phyloP scores from a whole-genome alignment of 2,888 invertebrate species.

The Julus scandinavius region DNA sequence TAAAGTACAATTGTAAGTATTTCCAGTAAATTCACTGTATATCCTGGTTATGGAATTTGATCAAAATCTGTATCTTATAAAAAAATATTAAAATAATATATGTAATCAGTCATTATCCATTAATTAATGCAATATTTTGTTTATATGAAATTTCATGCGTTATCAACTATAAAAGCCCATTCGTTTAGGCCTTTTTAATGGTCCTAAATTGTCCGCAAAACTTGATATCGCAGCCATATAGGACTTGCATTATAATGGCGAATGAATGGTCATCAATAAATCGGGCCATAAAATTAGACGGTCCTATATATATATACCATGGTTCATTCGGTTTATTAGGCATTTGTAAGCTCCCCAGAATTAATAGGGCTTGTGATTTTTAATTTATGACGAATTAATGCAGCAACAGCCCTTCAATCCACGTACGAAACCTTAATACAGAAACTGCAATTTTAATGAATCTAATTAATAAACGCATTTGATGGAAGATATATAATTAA shows the following conservation, averaged over 20 bases:
- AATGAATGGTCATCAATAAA: slow-evolving; percentile 43
- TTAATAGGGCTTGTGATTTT: slow-evolving; percentile 43
- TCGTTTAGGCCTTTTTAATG: not conserved
- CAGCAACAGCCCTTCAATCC: slow-evolving; percentile 25
- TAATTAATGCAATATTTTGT: not conserved
- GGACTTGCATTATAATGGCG: not conserved
- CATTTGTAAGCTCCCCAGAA: slow-evolving; percentile 36
- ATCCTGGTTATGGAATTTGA: no score
- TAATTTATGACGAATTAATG: slow-evolving; percentile 39
- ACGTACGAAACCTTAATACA: not conserved
- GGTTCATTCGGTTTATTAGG: slow-evolving; percentile 40
- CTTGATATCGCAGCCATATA: not conserved
- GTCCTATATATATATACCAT: not conserved
- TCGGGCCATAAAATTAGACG: slow-evolving; percentile 11
- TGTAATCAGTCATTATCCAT: no score
- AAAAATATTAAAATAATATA: no score
- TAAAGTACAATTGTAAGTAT: no score
- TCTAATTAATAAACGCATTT: slow-evolving; percentile 45
- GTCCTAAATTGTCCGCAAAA: not conserved
- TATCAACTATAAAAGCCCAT: not conserved
- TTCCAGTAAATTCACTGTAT: no score
- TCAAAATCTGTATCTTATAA: no score
- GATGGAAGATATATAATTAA: slow-evolving; percentile 45
- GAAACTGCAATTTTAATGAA: slow-evolving; percentile 43
- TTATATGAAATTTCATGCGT: not conserved